A percentile compares a stretch with the other conserved stretches of the same genome.
These are phyloP conservation scores for Micoletzkya japonica DNA, from an alignment of 2,888 invertebrate species.

Conservation along the genomic window DNA sequence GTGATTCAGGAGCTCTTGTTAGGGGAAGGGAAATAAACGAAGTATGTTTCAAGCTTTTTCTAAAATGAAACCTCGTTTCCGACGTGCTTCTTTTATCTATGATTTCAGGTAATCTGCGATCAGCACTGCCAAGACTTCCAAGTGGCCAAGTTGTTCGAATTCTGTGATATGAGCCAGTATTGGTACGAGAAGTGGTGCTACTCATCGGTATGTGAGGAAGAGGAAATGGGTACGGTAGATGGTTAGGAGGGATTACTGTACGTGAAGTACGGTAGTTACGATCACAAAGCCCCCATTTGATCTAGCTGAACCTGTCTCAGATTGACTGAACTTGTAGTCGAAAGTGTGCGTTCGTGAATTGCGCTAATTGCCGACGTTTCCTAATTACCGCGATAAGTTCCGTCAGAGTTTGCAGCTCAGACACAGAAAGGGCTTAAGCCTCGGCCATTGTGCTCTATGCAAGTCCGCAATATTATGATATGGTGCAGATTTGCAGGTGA, in stretches of 20 bases:
- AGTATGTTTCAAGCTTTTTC: background rate
- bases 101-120: constrained; percentile 48
- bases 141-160: constrained; percentile 61
- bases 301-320: background rate
- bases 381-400: no score
- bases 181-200: constrained; percentile 43
- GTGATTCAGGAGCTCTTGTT: no score
- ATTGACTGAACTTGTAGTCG: no score
- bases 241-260: background rate
- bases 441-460: no score
- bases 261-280: background rate
- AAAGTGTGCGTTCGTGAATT: no score
- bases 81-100: no score
- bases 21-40: no score
- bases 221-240: background rate
- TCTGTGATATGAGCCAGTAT: constrained; percentile 54
- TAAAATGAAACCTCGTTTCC: background rate
- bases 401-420: no score
- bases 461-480: no score
- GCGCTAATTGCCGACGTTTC: no score
- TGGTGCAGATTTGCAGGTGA: constrained; percentile 11
- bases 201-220: constrained; percentile 11
- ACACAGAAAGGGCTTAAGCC: no score
- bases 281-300: background rate
- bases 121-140: constrained; percentile 56